These are phyloP conservation scores for Phorcus lineatus DNA, from an alignment of 2,888 invertebrate species.

Conservation along the genomic window DNA sequence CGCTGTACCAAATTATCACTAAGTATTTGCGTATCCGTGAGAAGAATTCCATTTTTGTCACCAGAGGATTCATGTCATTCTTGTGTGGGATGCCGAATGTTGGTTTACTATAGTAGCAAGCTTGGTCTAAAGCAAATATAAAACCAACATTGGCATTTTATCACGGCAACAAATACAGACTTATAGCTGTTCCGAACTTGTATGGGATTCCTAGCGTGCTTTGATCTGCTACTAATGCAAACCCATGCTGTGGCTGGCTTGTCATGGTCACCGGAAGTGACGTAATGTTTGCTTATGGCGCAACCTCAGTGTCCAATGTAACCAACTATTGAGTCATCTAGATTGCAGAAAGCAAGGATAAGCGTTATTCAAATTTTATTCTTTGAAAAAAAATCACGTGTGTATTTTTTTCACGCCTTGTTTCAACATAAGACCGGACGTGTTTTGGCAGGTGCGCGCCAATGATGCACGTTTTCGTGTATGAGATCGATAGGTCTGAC, in stretches of 20 bases:
- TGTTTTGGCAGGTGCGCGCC: neutral
- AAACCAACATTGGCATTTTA: conserved; percentile 20
- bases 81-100: neutral
- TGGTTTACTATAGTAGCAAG: conserved; percentile 11
- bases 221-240: conserved; percentile 10
- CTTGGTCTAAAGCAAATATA: conserved; percentile 15
- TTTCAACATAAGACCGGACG: neutral
- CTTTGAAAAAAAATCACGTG: conserved; percentile 15
- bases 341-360: neutral
- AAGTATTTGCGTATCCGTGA: conserved; percentile 8
- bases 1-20: neutral
- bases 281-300: conserved; percentile 22
- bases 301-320: neutral
- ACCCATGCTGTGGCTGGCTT: neutral
- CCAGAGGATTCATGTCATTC: neutral
- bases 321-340: conserved; percentile 1
- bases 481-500: too few species aligned
- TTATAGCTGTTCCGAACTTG: neutral
- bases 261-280: conserved; percentile 9
- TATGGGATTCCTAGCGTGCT: neutral
- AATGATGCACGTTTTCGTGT: too few species aligned
- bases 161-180: conserved; percentile 13
- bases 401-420: conserved; percentile 18
- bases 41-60: neutral
- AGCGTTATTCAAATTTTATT: conserved; percentile 1